Base-by-base conservation (phyloP, 2,113 vertebrate genomes). In the Pseudopipra pipra region DNA sequence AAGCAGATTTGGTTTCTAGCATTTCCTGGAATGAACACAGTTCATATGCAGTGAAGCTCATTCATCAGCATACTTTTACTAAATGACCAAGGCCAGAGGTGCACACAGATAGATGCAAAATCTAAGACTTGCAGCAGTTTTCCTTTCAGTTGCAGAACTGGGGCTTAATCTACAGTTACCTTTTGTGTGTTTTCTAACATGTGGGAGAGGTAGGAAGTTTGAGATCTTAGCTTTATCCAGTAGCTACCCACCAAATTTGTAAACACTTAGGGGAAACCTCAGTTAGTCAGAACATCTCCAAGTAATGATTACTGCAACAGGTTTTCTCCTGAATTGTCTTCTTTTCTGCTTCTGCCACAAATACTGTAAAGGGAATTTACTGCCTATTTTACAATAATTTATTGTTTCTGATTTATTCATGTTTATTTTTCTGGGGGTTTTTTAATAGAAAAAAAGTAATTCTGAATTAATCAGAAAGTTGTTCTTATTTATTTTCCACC, bases 281-380 rank as follows among this genome's bases (percentile, higher is more conserved):
- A 91, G 51, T 91, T 79, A 91, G 18, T 89, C 83, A 89, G 80
- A 93, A 94, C 82, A 85, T 82, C 58, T 91, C 55, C 92, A 87
- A 76, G 47, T 82, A 96, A 88, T 56, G 85, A 93, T 70, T 92
- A 43, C 49, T 86, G 6, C 61, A 67, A 61, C 14, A 62, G 3
- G 46, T 85, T 97, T 94, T 83, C 80, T 94, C 87, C 81, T 83
- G 41, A 75, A 66, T 90, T 30, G 24, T 94, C 65, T 68, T 12
- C 49, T 73, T 18, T 65, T 59, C 28, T 68, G 13, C 15, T 80
- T 80, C 44, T 63, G 11, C 9, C 43, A 33, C 21, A 35, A 79
- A 37, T 31, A 13, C 4, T 14, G 6, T 12, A 54, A 35, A 21
- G 14, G 3, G 25, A 87, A 81, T 51, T 20, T 54, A 17, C 10